Evolutionary conservation across 2,113 vertebrate species (phyloP), one percentile per base, ranked within the genome.

Genomic region (Gracilinanus agilis): DNA sequence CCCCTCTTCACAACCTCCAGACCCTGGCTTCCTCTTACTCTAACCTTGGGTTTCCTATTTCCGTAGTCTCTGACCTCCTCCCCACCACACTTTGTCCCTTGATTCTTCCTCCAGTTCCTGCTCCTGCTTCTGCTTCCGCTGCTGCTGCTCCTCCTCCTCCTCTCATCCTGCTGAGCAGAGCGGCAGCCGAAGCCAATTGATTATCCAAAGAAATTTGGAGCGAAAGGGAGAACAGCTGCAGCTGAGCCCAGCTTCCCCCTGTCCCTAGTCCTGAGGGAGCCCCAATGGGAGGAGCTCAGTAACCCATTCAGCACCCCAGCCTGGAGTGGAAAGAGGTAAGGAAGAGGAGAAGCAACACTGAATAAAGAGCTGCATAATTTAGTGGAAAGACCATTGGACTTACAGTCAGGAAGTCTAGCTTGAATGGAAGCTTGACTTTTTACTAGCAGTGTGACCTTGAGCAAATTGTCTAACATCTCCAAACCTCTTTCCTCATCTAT

Each of bases 141-240:
- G 4, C 0, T 6, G 44, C 75, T 89, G 10, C 89, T 90, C 53
- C 93, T 53, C 93, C 95, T 90, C 9, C 95, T 83, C 75, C 89
- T 91, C 90, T 29, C 0, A n/a, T 93, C 96, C 95, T n/a, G 44
- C 90, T 0, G 93, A 92, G 91, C 92, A 3, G 94, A 96, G 97
- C 54, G 0, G 94, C 96, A 97, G 98, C 98, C 97, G 96, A 97
- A 97, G 98, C 98, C 98, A 98, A 98, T 98, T 93, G 98, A 99
- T 98, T 98, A 97, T 94, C 97, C 92, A 97, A 96, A 98, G 98
- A 98, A 98, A 98, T 98, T 98, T 89, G 95, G 98, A 98, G 97
- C 97, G 89, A 95, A 95, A 93, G 53, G 24, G 89, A 19, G 83
- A 98, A 96, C 98, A 98, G 98, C 98, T 98, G 98, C 98, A 96